Percentiles rank a stretch among this genome's conserved stretches.
These are phyloP conservation scores for Meghimatium bilineatum DNA, from an alignment of 2,888 invertebrate species.

Conservation along the genomic window DNA sequence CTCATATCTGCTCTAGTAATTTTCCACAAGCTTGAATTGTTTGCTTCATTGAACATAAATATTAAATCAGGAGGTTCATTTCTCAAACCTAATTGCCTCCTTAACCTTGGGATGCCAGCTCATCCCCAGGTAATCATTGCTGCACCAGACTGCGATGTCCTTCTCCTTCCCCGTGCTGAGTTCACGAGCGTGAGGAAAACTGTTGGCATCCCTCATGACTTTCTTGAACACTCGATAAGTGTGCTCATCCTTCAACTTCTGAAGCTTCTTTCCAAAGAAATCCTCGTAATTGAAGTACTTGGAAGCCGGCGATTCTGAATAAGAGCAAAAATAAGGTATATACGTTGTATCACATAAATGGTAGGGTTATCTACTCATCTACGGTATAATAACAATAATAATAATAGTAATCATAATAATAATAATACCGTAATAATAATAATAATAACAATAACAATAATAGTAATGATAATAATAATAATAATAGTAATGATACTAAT, in stretches of 20 bases:
- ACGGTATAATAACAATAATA: too few relatives aligned
- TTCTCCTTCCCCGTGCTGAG: slow-evolving; percentile 86
- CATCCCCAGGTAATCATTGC: slow-evolving; percentile 97
- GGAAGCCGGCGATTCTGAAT: slow-evolving; percentile 5
- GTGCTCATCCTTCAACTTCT: slow-evolving; percentile 94
- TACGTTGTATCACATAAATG: too few relatives aligned
- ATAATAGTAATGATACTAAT: not conserved
- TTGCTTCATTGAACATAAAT: too few relatives aligned
- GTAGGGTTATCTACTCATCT: too few relatives aligned
- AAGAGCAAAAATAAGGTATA: not conserved
- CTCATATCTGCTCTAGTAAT: too few relatives aligned
- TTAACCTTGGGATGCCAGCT: slow-evolving; percentile 89
- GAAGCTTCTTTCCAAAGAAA: slow-evolving; percentile 92
- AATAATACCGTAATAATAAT: too few relatives aligned
- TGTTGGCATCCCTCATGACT: slow-evolving; percentile 90
- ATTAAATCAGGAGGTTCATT: too few relatives aligned
- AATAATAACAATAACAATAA: not conserved
- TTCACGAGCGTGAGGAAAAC: slow-evolving; percentile 92
- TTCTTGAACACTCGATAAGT: slow-evolving; percentile 96
- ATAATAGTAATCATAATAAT: too few relatives aligned
- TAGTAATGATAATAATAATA: not conserved
- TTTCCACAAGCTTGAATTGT: too few relatives aligned
- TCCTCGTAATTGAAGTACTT: slow-evolving; percentile 84
- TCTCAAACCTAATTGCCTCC: slow-evolving; percentile 83
- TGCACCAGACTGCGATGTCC: slow-evolving; percentile 97